Percentiles rank a stretch among this genome's conserved stretches.
phyloP scores from a whole-genome alignment of 1,140 invertebrate species.

The Magallana gigas region DNA sequence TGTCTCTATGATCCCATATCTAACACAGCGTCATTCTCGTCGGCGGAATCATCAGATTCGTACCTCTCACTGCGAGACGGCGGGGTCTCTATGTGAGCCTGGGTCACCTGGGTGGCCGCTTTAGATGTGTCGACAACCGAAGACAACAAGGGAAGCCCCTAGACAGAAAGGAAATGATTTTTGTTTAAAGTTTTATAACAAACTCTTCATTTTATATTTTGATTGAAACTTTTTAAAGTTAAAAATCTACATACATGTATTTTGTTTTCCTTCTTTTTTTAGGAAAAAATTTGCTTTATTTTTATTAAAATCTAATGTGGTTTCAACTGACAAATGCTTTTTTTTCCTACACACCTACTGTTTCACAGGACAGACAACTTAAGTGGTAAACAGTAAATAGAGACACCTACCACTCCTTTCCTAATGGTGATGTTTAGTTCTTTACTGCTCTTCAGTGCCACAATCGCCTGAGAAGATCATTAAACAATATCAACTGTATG shows the following conservation, averaged over 20 bases:
- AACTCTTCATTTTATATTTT: no score
- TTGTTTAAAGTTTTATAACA: no score
- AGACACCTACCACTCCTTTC: constrained; percentile 84
- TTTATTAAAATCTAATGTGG: no score
- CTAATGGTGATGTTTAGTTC: constrained; percentile 86
- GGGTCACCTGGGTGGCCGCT: constrained; percentile 2
- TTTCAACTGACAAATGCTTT: no score
- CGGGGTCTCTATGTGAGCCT: constrained; percentile 9
- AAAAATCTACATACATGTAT: no score
- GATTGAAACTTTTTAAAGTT: no score
- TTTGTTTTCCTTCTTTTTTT: no score
- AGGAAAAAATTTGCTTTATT: no score
- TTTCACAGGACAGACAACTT: no score
- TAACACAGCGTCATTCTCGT: constrained; percentile 1
- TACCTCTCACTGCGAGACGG: neutral
- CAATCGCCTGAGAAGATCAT: constrained; percentile 65
- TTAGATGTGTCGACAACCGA: neutral
- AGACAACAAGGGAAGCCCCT: constrained; percentile 8
- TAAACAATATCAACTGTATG: no score
- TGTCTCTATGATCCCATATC: neutral
- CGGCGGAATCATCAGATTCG: neutral
- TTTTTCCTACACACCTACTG: no score
- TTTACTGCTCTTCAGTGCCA: constrained; percentile 71
- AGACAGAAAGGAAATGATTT: neutral
- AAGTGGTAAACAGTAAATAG: no score